Base-by-base conservation (phyloP, 2,113 vertebrate genomes). In the Leucopsar rothschildi region DNA sequence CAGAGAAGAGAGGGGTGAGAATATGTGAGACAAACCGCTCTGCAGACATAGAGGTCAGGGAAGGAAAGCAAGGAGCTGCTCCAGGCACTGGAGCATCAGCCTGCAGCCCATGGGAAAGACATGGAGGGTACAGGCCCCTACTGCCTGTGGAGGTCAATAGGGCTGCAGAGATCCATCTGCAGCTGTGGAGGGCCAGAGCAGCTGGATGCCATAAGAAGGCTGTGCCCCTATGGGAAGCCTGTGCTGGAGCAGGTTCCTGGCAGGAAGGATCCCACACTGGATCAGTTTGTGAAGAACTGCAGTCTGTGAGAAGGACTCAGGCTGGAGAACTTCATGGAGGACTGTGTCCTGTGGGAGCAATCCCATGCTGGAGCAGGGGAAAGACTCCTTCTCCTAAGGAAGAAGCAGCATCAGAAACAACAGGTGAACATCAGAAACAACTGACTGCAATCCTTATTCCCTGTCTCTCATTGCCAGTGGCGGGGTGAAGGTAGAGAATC, bases 1-100 rank as follows among this genome's bases (percentile, higher is more conserved):
- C 14, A 49, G 47, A 42, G 55, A 40, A 68, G 45, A 66, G 28
- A 52, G 9, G 44, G 53, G 20, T 60, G 40, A 61, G 24, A 27
- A 19, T 55, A 15, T 23, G 11, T 55, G 35, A 49, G 18, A 56
- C 25, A 76, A 76, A 69, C n/a, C n/a, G 27, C 47, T 75, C 40
- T 61, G 40, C 35, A 82, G n/a, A 40, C 35, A 4, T 12, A 13
- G 25, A 76, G 25, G 29, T 49, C 63, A 49, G 25, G 57, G 47
- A 76, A 42, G 31, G 20, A 61, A 15, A 39, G 14, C 0, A 0
- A 68, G 23, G 61, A 55, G 6, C 5, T 55, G 40, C 6, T 55
- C 17, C n/a, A 61, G 35, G 11, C 0, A 0, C 25, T 14, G 15
- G n/a, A 55, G 29, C 39, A 27, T 31, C 47, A 8, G 5, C 17